Evolutionary conservation across 2,113 vertebrate genomes (phyloP).

Genomic region (Mobula birostris): DNA sequence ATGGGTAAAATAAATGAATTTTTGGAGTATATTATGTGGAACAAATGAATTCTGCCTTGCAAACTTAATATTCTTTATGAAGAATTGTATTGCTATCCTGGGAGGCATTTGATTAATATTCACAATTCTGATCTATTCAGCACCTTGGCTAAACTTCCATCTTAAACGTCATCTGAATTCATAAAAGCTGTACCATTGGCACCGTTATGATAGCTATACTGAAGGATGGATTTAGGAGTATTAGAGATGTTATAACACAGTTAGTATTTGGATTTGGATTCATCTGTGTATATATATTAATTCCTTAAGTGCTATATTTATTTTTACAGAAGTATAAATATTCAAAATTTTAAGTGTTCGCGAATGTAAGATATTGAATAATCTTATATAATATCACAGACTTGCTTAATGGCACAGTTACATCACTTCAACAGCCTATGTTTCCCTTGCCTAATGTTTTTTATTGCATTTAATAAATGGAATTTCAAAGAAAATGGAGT

Average conservation of each 20-base stretch:
- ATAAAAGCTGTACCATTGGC: not conserved
- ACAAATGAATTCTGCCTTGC: not conserved
- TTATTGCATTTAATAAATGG: not conserved
- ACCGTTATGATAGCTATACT: not conserved
- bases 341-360: not conserved
- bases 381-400: not conserved
- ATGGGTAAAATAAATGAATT: not conserved
- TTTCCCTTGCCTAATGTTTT: not conserved
- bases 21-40: not conserved
- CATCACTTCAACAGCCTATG: not conserved
- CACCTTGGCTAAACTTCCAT: not conserved
- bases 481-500: not conserved
- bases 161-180: not conserved
- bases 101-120: conserved; percentile 4
- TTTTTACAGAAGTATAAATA: not conserved
- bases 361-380: not conserved
- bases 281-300: not conserved
- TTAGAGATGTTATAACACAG: not conserved
- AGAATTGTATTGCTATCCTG: not conserved
- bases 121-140: not conserved
- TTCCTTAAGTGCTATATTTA: not conserved
- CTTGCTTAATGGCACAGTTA: not conserved
- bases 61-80: conserved; percentile 3
- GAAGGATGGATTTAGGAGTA: not conserved
- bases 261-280: not conserved